phyloP scores from a whole-genome alignment of 2,797 vertebrate species.

The Pyrocephalus nanus region DNA sequence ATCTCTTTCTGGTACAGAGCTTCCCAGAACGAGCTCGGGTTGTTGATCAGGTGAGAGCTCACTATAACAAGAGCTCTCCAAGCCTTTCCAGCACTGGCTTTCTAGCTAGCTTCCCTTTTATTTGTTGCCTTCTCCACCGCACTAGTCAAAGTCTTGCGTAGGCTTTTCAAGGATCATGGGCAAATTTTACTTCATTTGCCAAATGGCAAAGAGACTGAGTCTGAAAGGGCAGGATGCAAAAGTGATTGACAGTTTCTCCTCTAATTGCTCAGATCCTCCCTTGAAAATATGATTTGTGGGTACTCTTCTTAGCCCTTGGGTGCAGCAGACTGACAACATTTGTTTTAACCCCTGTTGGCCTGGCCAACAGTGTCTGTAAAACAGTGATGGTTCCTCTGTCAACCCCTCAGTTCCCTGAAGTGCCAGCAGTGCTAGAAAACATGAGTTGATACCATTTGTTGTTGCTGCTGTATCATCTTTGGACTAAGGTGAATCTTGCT shows the following conservation, averaged over 20 bases:
- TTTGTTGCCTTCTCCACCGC: neutral
- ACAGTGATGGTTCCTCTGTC: neutral
- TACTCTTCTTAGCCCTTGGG: neutral
- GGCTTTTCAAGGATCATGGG: neutral
- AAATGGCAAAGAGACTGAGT: neutral
- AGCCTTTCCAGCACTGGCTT: neutral
- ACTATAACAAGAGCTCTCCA: neutral
- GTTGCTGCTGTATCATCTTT: neutral
- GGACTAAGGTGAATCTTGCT: neutral
- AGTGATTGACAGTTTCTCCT: neutral
- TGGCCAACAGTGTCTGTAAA: neutral
- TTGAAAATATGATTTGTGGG: neutral
- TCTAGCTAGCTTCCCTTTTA: neutral
- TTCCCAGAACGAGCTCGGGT: slow-evolving; percentile 37
- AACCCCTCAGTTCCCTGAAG: neutral
- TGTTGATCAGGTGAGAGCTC: slow-evolving; percentile 52
- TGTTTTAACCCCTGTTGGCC: neutral
- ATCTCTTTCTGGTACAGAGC: slow-evolving; percentile 63
- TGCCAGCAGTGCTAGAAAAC: neutral
- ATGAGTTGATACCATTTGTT: neutral
- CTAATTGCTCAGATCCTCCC: neutral
- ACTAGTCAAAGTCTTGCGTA: neutral
- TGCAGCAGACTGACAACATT: neutral
- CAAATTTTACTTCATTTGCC: neutral
- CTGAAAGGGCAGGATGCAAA: neutral